Conservation (phyloP, 2,888 invertebrate genomes). For the Drosophila rubida region DNA sequence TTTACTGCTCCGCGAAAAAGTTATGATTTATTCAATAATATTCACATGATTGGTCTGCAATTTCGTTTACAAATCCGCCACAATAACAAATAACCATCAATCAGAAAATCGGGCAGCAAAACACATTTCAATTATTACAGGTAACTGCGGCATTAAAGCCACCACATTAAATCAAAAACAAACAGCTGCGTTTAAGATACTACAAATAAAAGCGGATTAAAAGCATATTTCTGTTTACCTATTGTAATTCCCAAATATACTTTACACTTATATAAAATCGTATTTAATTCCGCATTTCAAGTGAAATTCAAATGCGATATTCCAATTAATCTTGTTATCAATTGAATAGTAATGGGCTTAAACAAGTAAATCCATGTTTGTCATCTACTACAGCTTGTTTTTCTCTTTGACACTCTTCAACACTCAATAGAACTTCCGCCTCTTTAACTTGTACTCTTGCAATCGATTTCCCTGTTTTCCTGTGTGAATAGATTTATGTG, state of each 20-base stretch:
- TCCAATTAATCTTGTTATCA: not conserved
- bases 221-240: not conserved
- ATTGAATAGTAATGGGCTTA: not conserved
- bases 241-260: not conserved
- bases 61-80: not conserved
- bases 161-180: too few species aligned
- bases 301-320: not conserved
- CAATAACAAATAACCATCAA: conserved; percentile 14
- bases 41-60: not conserved
- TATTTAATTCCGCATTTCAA: not conserved
- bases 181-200: not conserved
- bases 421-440: not conserved
- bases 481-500: conserved; percentile 14
- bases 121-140: conserved; percentile 5
- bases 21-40: conserved; percentile 4
- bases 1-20: conserved; percentile 10
- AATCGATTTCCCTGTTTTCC: not conserved
- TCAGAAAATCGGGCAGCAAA: not conserved
- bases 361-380: not conserved
- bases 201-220: not conserved
- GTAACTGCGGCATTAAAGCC: not conserved
- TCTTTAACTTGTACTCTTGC: not conserved
- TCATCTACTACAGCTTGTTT: not conserved
- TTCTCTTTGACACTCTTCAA: not conserved
- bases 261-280: too few species aligned